Base-by-base conservation (phyloP, 2,888 invertebrate species). In the Lacanobia oleracea region DNA sequence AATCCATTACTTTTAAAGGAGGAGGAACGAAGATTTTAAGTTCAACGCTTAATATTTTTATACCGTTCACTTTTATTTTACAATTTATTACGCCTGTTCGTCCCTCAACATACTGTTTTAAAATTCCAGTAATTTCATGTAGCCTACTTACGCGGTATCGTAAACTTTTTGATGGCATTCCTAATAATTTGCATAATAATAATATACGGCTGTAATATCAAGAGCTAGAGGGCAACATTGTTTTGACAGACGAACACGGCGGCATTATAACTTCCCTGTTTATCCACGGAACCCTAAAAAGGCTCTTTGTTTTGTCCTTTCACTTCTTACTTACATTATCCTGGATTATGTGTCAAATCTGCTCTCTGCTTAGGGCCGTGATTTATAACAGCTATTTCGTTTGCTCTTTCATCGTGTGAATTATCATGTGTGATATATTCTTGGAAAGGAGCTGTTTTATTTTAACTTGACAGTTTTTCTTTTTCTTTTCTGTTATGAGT, bases 311-410 rank as follows among this genome's bases (percentile, higher is more conserved):
- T 78, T 76, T 69, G 75, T 69, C 27, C 77, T 59, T 59, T 75
- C 68, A 27, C 63, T 72, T 66, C 75, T 77, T 76, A 57, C 67
- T 72, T 59, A 66, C 67, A 75, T 84, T 77, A 82, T 82, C 77
- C 77, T 59, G 74, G 79, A 84, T 85, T 77, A 82, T 73, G 67
- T 84, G 85, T 84, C 85, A 86, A 73, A 85, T 86, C 71, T 86
- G 78, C 79, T 79, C 56, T 72, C 63, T 64, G 60, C 57, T 70
- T 62, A 54, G 54, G 71, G 66, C 50, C 9, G 23, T 78, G 86
- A 85, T 85, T 85, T 86, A 85, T 79, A 74, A 59, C 60, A 3
- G 76, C 69, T 33, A 71, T 82, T 72, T 74, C 67, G 37, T 72
- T 65, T 9, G 16, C 50, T 60, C 54, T 61, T 54, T 62, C 62